A percentile compares a stretch with the other conserved stretches of the same genome.
Conservation (phyloP, 1,140 invertebrate genomes). For the Leptoteleia sp. region DNA sequence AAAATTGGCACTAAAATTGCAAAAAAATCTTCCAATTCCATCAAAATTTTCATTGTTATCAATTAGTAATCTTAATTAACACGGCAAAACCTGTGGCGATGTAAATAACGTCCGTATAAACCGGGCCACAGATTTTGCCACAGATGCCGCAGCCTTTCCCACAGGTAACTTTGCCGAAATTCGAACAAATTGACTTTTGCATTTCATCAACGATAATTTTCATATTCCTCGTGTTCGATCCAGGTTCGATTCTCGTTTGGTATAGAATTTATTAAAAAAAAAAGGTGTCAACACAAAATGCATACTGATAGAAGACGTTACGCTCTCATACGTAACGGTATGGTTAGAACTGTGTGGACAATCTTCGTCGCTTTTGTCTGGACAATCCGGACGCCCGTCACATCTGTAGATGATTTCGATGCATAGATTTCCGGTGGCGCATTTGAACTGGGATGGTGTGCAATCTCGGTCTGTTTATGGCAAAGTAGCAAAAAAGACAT, state of each 20-base stretch:
- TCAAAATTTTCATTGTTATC: no score
- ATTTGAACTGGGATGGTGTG: constrained; percentile 81
- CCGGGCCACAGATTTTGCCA: no score
- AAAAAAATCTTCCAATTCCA: no score
- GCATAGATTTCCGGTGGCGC: constrained; percentile 81
- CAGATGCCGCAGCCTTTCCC: no score
- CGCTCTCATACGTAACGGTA: constrained; percentile 72
- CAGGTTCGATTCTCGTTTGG: not conserved
- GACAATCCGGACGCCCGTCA: constrained; percentile 86
- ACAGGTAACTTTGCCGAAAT: no score
- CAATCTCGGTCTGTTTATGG: constrained; percentile 77
- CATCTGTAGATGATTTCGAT: constrained; percentile 83
- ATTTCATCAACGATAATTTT: no score
- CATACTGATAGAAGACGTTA: constrained; percentile 75
- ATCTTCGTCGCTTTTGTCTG: constrained; percentile 87
- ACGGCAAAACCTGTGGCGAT: no score
- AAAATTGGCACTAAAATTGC: no score
- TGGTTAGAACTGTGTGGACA: constrained; percentile 72
- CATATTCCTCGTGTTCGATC: not conserved
- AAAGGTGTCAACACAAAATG: constrained; percentile 70
- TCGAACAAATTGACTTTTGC: no score
- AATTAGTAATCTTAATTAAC: no score
- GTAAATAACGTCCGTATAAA: no score
- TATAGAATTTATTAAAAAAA: constrained; percentile 34
- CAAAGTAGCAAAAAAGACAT: constrained; percentile 67